A percentile compares a stretch with the other conserved stretches of the same genome.
Conservation (phyloP, 2,113 vertebrate genomes). For the Diphyllodes magnificus region DNA sequence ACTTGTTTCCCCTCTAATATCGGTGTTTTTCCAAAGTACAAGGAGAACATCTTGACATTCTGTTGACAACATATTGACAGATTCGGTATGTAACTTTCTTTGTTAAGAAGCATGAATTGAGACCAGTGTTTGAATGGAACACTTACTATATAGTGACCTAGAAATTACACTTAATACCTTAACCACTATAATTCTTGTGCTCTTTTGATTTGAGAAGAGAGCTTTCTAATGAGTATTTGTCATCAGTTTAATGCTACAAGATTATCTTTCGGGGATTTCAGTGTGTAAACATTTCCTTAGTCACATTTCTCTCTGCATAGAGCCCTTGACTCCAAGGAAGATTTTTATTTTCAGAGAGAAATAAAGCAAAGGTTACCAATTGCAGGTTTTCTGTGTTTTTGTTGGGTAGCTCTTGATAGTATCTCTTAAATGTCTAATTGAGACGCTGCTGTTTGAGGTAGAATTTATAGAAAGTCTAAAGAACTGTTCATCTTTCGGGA, state of each 20-base stretch:
- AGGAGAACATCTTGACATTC: neutral
- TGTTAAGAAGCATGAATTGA: neutral
- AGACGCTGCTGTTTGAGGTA: neutral
- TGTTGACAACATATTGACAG: neutral
- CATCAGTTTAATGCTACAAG: neutral
- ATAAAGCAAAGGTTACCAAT: neutral
- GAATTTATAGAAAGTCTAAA: neutral
- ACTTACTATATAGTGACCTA: neutral
- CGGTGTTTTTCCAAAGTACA: neutral
- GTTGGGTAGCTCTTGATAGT: neutral
- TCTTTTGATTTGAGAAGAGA: neutral
- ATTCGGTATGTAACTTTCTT: neutral
- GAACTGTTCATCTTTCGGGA: neutral
- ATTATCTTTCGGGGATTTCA: neutral
- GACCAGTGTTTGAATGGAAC: neutral
- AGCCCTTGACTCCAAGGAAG: neutral
- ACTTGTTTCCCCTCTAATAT: rapidly evolving
- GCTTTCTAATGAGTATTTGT: neutral
- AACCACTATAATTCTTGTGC: neutral
- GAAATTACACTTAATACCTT: neutral
- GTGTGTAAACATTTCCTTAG: neutral
- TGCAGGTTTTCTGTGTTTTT: neutral
- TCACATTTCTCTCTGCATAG: neutral
- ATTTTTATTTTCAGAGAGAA: neutral
- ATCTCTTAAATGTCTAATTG: neutral